Conservation (phyloP, 2,797 vertebrate genomes). For the Hirundo rustica region DNA sequence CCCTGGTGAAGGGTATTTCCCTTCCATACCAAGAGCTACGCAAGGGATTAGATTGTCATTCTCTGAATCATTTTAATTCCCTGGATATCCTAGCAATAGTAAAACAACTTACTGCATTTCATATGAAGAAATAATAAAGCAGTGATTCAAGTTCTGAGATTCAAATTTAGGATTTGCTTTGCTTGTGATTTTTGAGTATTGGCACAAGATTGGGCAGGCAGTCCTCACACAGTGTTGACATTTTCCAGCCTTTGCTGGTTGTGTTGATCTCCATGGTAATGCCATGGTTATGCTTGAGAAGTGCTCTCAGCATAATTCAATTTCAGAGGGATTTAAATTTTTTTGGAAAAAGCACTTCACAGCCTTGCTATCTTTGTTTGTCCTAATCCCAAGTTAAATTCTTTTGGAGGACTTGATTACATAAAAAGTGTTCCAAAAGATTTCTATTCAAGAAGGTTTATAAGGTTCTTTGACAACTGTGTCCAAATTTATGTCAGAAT, state of each 20-base stretch:
- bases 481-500: neutral
- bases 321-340: neutral
- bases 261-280: constrained; percentile 45
- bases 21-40: neutral
- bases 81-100: neutral
- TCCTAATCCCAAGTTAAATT: constrained; percentile 4
- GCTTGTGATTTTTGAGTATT: neutral
- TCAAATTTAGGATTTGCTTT: constrained; percentile 2
- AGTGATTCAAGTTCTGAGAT: neutral
- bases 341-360: neutral
- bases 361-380: constrained; percentile 3
- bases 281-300: constrained; percentile 12
- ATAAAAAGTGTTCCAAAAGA: neutral
- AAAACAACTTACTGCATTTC: neutral
- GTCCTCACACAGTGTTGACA: neutral
- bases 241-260: constrained; percentile 4
- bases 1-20: neutral
- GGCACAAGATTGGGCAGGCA: neutral
- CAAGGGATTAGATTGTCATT: neutral
- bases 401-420: neutral
- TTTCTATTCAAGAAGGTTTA: neutral
- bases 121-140: neutral
- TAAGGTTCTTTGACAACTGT: neutral
- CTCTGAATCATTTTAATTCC: neutral
- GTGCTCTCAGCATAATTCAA: neutral